phyloP scores from a whole-genome alignment of 2,797 vertebrate genomes.

The Nothura maculosa region DNA sequence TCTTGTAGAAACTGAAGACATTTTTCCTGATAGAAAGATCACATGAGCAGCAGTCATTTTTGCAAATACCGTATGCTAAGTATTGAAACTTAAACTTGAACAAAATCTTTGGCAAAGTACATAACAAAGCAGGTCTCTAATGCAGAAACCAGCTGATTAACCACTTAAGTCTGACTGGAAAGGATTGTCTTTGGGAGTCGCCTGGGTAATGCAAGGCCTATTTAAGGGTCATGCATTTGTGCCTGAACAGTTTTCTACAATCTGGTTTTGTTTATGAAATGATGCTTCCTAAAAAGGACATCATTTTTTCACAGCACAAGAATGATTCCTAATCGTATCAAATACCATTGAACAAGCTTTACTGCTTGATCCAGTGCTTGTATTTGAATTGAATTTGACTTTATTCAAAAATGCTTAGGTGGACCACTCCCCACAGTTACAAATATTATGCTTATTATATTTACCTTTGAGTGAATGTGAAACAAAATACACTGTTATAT shows the following conservation, averaged over 20 bases:
- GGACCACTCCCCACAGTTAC: neutral
- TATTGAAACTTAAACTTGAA: neutral
- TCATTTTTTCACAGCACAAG: neutral
- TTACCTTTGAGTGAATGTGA: neutral
- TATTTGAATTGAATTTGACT: neutral
- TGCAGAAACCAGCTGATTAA: neutral
- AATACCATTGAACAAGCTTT: neutral
- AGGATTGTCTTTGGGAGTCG: neutral
- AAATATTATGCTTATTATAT: neutral
- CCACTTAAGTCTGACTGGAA: neutral
- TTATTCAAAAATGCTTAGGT: neutral
- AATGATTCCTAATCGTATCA: slow-evolving; percentile 18
- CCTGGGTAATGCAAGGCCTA: neutral
- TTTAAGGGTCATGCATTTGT: neutral
- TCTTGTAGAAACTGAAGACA: neutral
- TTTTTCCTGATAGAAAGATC: neutral
- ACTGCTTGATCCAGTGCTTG: neutral
- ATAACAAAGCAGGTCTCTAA: neutral
- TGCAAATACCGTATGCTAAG: neutral
- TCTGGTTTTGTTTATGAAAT: slow-evolving; percentile 19
- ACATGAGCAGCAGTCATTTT: neutral
- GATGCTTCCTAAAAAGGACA: neutral
- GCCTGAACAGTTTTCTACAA: neutral
- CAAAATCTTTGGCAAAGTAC: neutral
- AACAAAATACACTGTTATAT: neutral